A percentile compares a stretch with the other conserved stretches of the same genome.
phyloP scores from a whole-genome alignment of 1,140 invertebrate genomes.

The Aphelenchoides besseyi region DNA sequence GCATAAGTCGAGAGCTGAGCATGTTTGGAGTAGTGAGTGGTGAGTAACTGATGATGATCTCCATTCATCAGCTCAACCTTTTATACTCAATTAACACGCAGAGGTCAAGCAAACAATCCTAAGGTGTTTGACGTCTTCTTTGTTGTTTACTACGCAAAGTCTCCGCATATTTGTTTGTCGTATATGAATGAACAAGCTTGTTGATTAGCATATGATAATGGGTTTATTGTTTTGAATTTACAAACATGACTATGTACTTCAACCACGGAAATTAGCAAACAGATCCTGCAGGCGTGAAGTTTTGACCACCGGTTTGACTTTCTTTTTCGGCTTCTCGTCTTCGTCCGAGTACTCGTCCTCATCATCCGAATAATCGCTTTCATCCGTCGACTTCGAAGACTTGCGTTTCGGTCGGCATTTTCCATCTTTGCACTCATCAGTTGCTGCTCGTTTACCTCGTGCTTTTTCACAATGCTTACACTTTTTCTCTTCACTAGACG shows the following conservation, averaged over 20 bases:
- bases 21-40: not conserved
- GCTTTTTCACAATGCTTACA: slow-evolving; percentile 7
- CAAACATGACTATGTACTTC: slow-evolving; percentile 1
- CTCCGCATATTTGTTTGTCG: too few species aligned
- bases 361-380: not conserved
- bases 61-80: not conserved
- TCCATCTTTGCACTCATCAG: not conserved
- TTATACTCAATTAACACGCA: not conserved
- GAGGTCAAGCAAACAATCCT: not conserved
- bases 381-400: not conserved
- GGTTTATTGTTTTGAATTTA: not conserved
- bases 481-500: not conserved
- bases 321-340: not conserved
- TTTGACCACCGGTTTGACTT: not conserved
- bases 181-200: not conserved
- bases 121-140: not conserved
- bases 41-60: not conserved
- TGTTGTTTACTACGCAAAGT: not conserved
- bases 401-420: not conserved
- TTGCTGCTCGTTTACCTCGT: not conserved
- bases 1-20: not conserved
- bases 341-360: not conserved
- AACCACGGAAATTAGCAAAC: not conserved
- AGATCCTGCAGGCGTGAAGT: not conserved
- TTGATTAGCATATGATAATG: not conserved